A percentile compares a stretch with the other conserved stretches of the same genome.
These are phyloP conservation scores for Gila orcuttii DNA, from an alignment of 2,113 vertebrate genomes.

Conservation along the genomic window DNA sequence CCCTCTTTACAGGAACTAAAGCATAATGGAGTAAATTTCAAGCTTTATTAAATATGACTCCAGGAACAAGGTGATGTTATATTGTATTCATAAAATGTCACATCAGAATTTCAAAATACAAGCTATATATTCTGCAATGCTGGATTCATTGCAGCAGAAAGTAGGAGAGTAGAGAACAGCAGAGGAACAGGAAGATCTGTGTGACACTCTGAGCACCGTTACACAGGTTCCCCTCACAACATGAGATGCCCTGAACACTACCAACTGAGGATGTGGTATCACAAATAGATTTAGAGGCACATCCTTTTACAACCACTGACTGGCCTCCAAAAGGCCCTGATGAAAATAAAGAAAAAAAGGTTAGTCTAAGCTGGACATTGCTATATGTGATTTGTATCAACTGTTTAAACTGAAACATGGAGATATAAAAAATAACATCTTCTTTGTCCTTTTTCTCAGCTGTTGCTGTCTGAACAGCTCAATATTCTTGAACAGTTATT, in stretches of 20 bases:
- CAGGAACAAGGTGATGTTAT: not conserved
- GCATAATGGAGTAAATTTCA: too few relatives aligned
- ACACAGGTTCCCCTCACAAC: conserved; percentile 65
- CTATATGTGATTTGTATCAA: not conserved
- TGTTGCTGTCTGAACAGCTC: conserved; percentile 48
- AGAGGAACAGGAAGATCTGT: conserved; percentile 51
- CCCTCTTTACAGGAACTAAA: too few relatives aligned
- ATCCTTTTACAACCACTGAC: not conserved
- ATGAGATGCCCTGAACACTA: conserved; percentile 45
- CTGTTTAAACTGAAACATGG: not conserved
- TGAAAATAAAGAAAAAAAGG: not conserved
- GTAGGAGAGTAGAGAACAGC: not conserved
- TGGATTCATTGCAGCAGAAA: too few relatives aligned
- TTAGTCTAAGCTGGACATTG: not conserved
- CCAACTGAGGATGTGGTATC: not conserved
- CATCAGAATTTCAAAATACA: not conserved
- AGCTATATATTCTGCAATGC: too few relatives aligned
- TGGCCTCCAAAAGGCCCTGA: not conserved
- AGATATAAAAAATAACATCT: not conserved
- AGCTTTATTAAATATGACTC: not conserved
- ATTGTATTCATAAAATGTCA: not conserved
- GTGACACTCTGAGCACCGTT: conserved; percentile 48
- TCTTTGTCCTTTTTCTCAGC: not conserved
- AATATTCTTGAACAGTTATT: conserved; percentile 38
- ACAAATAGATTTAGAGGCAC: not conserved